Evolutionary conservation across 2,797 vertebrate genomes (phyloP), one percentile per base, ranked within the genome.

Genomic region (Sebastolobus altivelis): DNA sequence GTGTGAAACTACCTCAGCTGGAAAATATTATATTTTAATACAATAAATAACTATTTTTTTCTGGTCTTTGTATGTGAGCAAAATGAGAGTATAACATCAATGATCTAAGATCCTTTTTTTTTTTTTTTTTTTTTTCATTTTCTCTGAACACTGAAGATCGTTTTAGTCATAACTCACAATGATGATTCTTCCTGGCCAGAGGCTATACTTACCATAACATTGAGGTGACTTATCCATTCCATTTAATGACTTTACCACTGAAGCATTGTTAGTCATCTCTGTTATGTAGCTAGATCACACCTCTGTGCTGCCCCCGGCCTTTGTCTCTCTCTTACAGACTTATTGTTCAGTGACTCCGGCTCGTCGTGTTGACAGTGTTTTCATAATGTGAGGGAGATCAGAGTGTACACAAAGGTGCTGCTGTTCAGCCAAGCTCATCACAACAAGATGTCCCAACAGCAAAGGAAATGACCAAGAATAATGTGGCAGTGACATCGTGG

Each of bases 261-360:
- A 83, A 52, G 73, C 83, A 85, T 9, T 69, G 54, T 77, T 81
- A 80, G 73, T 87, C 79, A 73, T 62, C 43, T 77, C 20, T 81
- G 55, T 71, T 7, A 35, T 6, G 29, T 7, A 35, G 35, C 49
- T 43, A 13, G 14, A 69, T 85, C 74, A 69, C 69, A 80, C 71
- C 60, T 70, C 76, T 61, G 35, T 35, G 60, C 31, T 52, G 54
- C 63, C 43, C 35, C 9, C 20, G 20, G 35, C 71, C 61, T 67
- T 31, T 29, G 55, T 77, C 22, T 55, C 25, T 61, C 72, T 69
- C 12, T 0, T 8, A 29, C 25, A 60, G 65, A 78, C 59, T 31
- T 49, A 71, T 84, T 84, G 80, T 84, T 87, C 27, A 6, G 65
- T 4, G 60, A 56, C 60, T 69, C 54, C 6, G 54, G 38, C 5